Conservation (phyloP, 1,140 invertebrate species). For the Hylaeus anthracinus region DNA sequence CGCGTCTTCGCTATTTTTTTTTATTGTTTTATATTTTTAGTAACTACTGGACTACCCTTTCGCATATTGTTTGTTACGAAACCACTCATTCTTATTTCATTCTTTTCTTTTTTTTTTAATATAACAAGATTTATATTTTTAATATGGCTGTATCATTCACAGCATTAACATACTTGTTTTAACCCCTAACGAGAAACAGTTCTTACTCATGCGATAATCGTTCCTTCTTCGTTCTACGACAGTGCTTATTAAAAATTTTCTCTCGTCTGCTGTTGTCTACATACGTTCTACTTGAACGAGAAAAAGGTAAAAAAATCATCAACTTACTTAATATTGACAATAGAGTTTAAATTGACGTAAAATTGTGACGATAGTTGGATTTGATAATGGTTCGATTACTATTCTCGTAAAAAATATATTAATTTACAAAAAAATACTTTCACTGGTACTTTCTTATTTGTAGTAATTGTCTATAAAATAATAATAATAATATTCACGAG, state of each 20-base stretch:
- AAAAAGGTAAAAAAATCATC: neutral
- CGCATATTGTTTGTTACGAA: slow-evolving; percentile 17
- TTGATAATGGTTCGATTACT: neutral
- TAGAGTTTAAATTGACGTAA: neutral
- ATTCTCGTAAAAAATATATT: neutral
- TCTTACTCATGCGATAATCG: neutral
- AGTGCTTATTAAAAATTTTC: neutral
- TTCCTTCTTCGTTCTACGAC: neutral
- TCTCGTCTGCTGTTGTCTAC: neutral
- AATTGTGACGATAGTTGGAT: neutral
- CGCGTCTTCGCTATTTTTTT: neutral
- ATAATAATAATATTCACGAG: neutral
- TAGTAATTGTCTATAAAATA: slow-evolving; percentile 2
- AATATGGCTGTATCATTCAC: slow-evolving; percentile 27
- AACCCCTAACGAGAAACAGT: slow-evolving; percentile 22
- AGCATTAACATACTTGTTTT: slow-evolving; percentile 1
- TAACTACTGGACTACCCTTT: slow-evolving; percentile 20
- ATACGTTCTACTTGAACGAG: neutral
- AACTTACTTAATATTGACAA: too few relatives aligned
- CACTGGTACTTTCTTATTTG: neutral
- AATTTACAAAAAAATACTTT: slow-evolving; percentile 1
- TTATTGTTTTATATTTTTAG: neutral
- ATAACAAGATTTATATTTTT: slow-evolving; percentile 23
- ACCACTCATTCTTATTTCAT: neutral
- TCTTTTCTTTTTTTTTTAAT: neutral